Evolutionary conservation across 2,888 invertebrate genomes (phyloP), one percentile per base, ranked within the genome.

Genomic region (Drosophila austrosaltans): DNA sequence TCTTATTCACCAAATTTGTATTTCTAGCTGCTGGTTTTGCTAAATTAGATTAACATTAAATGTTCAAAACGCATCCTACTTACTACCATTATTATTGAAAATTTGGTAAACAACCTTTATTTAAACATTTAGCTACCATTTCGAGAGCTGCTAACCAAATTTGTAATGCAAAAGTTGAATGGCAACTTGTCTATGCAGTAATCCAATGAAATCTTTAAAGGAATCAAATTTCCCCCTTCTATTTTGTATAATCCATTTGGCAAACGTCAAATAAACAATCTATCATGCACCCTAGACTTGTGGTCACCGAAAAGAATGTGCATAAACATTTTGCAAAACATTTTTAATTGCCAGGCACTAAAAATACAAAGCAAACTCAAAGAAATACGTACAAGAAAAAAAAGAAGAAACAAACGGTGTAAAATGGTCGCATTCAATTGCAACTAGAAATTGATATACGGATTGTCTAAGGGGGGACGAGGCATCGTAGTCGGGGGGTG

Each of bases 281-380:
- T 68, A 60, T 77, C 75, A 16, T 16, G 16, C 16, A 69, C 73
- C 69, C 64, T 75, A 66, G 79, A 73, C 81, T 86, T 85, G 84
- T 79, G 84, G 84, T 85, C 81, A 86, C 73, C 77, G 22, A 32
- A 69, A 69, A 53, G 74, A 78, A 86, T 80, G 88, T 75, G 68
- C 71, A 81, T 83, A 83, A 83, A 87, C 88, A 80, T 81, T 85
- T 79, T 63, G 68, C 75, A 73, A 80, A 87, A 87, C 80, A 75
- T 87, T 78, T 87, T 87, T 85, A 73, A 87, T 87, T 83, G 85
- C 78, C 78, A 65, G 22, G 69, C 86, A 87, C 82, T 83, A 83
- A 83, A 83, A 87, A 67, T 48, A 48, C 22, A 25, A 25, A 25
- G 25, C 22, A 48, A 16, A 42, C 36, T 8, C 54, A 58, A 30